phyloP scores from a whole-genome alignment of 2,888 invertebrate genomes.

The Habrosyne pyritoides region DNA sequence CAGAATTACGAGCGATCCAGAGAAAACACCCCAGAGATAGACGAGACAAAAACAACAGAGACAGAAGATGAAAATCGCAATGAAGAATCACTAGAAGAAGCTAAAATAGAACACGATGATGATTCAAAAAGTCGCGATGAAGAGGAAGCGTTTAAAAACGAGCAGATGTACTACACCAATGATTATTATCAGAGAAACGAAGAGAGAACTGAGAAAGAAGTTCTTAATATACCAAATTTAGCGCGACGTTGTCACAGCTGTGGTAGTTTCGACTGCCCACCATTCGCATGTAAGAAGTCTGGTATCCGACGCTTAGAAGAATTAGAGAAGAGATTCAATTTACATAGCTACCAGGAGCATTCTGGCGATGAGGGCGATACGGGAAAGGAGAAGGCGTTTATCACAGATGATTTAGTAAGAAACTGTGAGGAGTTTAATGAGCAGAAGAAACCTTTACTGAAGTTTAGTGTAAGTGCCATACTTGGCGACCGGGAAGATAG shows the following conservation, averaged over 20 bases:
- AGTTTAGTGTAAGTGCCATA: conserved; percentile 97
- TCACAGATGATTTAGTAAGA: conserved; percentile 71
- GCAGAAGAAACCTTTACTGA: conserved; percentile 89
- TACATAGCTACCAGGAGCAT: conserved; percentile 67
- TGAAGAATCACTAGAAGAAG: conserved; percentile 50
- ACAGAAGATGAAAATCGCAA: conserved; percentile 53
- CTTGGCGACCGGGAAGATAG: conserved; percentile 86
- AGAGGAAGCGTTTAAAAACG: conserved; percentile 61
- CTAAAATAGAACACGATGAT: conserved; percentile 63
- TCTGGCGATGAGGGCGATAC: conserved; percentile 66
- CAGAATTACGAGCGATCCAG: conserved; percentile 62
- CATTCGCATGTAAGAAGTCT: conserved; percentile 74
- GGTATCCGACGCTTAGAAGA: conserved; percentile 71
- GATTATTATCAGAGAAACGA: conserved; percentile 61
- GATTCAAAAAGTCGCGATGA: conserved; percentile 70
- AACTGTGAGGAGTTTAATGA: conserved; percentile 68
- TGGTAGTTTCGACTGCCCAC: conserved; percentile 82
- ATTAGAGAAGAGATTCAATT: conserved; percentile 70
- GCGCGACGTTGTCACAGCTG: conserved; percentile 79
- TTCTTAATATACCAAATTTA: conserved; percentile 68
- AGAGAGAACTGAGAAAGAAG: conserved; percentile 63
- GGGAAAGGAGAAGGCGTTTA: conserved; percentile 49
- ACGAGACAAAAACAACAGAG: conserved; percentile 57
- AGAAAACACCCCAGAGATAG: conserved; percentile 69
- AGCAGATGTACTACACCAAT: conserved; percentile 55